Conservation (phyloP, 2,113 vertebrate species). For the Todiramphus chloris region DNA sequence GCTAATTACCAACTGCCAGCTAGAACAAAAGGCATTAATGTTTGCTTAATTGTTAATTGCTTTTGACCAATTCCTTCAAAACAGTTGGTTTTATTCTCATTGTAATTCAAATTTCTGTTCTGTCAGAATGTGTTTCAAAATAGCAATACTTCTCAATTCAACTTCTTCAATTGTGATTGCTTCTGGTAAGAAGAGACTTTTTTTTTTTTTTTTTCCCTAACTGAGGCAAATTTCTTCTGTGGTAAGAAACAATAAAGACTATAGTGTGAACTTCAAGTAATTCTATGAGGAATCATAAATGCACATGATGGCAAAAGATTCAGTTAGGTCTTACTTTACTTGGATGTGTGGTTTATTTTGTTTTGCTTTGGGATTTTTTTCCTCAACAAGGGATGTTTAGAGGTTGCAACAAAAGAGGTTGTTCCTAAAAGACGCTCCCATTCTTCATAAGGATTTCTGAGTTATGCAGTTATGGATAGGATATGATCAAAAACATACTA, state of each 20-base stretch:
- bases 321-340: neutral
- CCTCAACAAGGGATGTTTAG: neutral
- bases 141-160: neutral
- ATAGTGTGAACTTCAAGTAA: neutral
- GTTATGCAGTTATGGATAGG: neutral
- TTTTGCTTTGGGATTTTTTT: neutral
- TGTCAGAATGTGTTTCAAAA: neutral
- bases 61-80: neutral
- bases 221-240: neutral
- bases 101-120: neutral
- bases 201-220: neutral
- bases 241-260: neutral
- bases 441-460: neutral
- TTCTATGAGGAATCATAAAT: neutral
- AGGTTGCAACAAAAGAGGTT: neutral
- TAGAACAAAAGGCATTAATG: constrained; percentile 18
- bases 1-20: constrained; percentile 13
- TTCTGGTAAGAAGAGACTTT: neutral
- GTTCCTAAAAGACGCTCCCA: neutral
- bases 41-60: constrained; percentile 12
- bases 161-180: neutral
- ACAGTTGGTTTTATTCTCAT: neutral
- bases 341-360: neutral
- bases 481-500: neutral
- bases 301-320: neutral